These are phyloP conservation scores for Gallinago undulata DNA, from an alignment of 2,113 vertebrate genomes.

Conservation along the genomic window DNA sequence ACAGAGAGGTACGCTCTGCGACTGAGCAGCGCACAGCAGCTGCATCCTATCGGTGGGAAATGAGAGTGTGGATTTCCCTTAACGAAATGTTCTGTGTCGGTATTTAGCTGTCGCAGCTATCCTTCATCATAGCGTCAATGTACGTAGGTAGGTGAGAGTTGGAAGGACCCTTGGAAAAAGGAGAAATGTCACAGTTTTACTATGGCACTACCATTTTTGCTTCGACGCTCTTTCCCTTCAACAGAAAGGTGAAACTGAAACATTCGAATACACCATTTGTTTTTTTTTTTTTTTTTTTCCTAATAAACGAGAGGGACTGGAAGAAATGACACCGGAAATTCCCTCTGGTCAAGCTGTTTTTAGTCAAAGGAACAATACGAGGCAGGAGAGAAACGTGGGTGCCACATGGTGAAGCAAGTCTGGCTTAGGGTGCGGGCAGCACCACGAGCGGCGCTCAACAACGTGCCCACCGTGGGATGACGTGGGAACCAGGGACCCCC, in stretches of 20 bases:
- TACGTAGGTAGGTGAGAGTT: slow-evolving; percentile 20
- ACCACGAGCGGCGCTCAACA: slow-evolving; percentile 44
- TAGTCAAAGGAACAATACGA: slow-evolving; percentile 62
- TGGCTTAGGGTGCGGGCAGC: slow-evolving; percentile 22
- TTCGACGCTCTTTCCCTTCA: slow-evolving; percentile 43
- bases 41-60: slow-evolving; percentile 8
- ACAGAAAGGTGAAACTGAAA: slow-evolving; percentile 55
- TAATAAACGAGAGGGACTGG: slow-evolving; percentile 36
- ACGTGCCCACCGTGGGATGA: background rate
- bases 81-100: background rate
- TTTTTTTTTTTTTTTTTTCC: background rate
- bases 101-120: background rate
- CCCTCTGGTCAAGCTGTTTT: slow-evolving; percentile 65
- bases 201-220: slow-evolving; percentile 68
- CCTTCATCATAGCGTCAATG: slow-evolving; percentile 51
- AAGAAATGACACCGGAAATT: slow-evolving; percentile 9
- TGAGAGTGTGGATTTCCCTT: slow-evolving; percentile 9
- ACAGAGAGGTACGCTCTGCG: slow-evolving; percentile 61
- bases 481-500: background rate
- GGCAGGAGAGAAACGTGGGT: slow-evolving; percentile 61
- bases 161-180: slow-evolving; percentile 53
- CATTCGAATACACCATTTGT: background rate
- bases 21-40: slow-evolving; percentile 63
- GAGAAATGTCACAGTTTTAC: slow-evolving; percentile 43
- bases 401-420: slow-evolving; percentile 57